phyloP scores from a whole-genome alignment of 2,888 invertebrate genomes.

The Philonicus albiceps region DNA sequence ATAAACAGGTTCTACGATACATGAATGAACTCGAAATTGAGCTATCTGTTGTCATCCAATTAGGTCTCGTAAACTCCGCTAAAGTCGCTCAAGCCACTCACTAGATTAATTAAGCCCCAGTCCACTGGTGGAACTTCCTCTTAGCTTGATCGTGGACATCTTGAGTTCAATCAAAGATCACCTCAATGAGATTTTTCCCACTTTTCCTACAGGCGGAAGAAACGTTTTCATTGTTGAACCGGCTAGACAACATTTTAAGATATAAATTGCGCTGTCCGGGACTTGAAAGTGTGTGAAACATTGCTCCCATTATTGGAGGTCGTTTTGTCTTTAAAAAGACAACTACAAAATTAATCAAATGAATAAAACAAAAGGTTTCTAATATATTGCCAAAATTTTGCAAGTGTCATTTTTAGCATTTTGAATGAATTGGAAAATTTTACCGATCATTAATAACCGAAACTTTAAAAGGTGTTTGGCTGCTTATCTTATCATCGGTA shows the following conservation, averaged over 20 bases:
- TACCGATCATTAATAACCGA: not conserved
- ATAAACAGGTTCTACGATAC: not conserved
- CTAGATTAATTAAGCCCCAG: not conserved
- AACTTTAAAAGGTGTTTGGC: not conserved
- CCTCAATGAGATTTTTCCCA: not conserved
- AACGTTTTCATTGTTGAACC: not conserved
- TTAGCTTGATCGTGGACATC: not conserved
- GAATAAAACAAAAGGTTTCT: not conserved
- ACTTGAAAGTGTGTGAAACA: not conserved
- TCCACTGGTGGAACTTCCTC: not conserved
- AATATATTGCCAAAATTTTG: not conserved
- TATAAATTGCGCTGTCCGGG: not conserved
- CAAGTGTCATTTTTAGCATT: not conserved
- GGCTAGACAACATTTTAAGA: not conserved
- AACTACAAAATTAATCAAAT: not conserved
- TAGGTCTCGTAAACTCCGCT: not conserved
- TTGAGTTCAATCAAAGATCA: not conserved
- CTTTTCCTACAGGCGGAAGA: not conserved
- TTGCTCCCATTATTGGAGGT: not conserved
- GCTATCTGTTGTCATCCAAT: slow-evolving; percentile 14
- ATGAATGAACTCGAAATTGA: slow-evolving; percentile 23
- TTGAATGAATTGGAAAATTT: not conserved
- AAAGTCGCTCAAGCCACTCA: not conserved
- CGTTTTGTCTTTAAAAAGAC: not conserved
- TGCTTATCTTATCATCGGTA: not conserved